Percentiles rank a stretch among this genome's conserved stretches.
Evolutionary conservation across 2,113 vertebrate genomes (phyloP).

Genomic region (Silurus asotus): DNA sequence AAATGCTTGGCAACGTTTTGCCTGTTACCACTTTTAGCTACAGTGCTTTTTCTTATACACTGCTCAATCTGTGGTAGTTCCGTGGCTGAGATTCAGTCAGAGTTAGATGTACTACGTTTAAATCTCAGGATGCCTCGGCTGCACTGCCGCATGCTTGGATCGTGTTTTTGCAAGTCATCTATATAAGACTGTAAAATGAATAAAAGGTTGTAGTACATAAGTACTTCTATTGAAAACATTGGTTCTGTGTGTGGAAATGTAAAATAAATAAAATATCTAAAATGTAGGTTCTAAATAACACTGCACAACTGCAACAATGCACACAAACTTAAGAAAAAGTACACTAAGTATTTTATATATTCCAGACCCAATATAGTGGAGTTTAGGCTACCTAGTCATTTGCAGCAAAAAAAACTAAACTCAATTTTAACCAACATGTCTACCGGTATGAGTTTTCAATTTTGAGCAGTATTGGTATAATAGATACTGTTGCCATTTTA

Average conservation of each 20-base stretch:
- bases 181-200: not conserved
- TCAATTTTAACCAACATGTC: not conserved
- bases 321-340: not conserved
- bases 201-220: not conserved
- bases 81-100: not conserved
- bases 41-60: not conserved
- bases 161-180: not conserved
- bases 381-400: not conserved
- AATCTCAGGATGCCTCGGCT: not conserved
- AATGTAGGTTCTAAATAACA: not conserved
- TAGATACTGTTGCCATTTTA: not conserved
- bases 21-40: not conserved
- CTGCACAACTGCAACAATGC: not conserved
- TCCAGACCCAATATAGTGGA: not conserved
- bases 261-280: not conserved
- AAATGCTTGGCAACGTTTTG: conserved; percentile 6
- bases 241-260: not conserved
- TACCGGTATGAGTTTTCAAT: not conserved
- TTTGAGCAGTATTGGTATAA: not conserved
- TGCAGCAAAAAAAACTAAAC: not conserved
- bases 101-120: not conserved
- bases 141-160: not conserved
- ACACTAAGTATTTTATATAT: not conserved
- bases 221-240: not conserved
- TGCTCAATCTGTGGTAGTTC: not conserved